These are phyloP conservation scores for Gavia stellata DNA, from an alignment of 2,113 vertebrate species.

Conservation along the genomic window DNA sequence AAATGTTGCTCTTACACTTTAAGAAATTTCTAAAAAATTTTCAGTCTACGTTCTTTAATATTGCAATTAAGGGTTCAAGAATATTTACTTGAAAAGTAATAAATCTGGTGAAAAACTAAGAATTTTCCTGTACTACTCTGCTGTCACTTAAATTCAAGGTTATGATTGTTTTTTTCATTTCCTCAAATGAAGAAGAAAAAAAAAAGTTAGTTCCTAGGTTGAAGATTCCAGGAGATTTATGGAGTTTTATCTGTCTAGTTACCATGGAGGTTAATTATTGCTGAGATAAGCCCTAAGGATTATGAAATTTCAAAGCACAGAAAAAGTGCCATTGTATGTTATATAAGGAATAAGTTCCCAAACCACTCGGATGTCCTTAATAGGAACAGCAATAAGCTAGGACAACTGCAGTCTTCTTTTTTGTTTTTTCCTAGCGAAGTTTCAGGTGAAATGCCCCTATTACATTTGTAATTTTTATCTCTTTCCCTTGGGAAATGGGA, in stretches of 20 bases:
- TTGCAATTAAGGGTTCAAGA: not conserved
- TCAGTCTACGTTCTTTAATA: not conserved
- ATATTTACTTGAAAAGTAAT: not conserved
- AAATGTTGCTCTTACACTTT: not conserved
- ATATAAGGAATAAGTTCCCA: not conserved
- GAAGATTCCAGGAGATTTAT: not conserved
- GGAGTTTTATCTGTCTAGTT: not conserved
- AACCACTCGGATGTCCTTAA: not conserved
- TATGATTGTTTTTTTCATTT: not conserved
- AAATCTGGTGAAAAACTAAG: not conserved
- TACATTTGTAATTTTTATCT: not conserved
- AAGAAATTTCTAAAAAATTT: not conserved
- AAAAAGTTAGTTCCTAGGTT: not conserved
- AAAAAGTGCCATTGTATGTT: not conserved
- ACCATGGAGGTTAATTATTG: constrained; percentile 2
- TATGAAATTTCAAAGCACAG: not conserved
- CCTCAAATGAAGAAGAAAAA: not conserved
- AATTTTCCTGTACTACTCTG: not conserved
- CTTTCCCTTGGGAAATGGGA: not conserved
- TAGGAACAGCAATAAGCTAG: not conserved
- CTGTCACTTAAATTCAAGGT: not conserved
- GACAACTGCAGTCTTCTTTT: not conserved
- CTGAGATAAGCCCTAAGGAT: not conserved
- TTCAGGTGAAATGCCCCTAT: not conserved
- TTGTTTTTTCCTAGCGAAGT: not conserved